Percentiles rank a stretch among this genome's conserved stretches.
Evolutionary conservation across 2,797 vertebrate species (phyloP).

Genomic region (Poeciliopsis turneri): DNA sequence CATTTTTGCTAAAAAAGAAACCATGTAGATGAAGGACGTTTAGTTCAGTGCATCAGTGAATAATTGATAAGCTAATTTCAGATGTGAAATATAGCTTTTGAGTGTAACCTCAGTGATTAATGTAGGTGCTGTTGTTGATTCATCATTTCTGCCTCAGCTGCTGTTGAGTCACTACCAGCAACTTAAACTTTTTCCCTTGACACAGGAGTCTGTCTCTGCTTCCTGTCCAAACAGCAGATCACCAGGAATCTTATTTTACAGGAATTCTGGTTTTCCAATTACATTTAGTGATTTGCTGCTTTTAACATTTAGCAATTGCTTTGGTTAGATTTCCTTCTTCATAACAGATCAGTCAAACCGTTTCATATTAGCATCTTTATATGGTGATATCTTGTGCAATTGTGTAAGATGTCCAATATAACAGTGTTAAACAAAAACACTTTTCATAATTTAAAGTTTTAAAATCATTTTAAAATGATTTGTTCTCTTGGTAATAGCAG

Average conservation of each 20-base stretch:
- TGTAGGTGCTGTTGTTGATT: slow-evolving; percentile 61
- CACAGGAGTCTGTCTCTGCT: background rate
- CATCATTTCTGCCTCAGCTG: slow-evolving; percentile 55
- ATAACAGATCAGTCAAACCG: background rate
- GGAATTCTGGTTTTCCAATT: too few relatives aligned
- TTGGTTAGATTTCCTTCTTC: background rate
- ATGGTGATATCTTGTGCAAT: background rate
- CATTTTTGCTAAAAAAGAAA: slow-evolving; percentile 53
- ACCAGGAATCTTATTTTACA: background rate
- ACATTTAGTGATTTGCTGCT: background rate
- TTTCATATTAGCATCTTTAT: background rate
- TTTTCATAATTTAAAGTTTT: background rate
- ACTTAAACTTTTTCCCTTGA: slow-evolving; percentile 15
- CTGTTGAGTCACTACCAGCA: slow-evolving; percentile 35
- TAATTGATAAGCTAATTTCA: slow-evolving; percentile 85
- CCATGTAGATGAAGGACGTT: slow-evolving; percentile 72
- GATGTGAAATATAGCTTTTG: slow-evolving; percentile 76
- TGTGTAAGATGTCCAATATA: background rate
- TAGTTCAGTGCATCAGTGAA: slow-evolving; percentile 78
- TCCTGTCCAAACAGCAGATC: slow-evolving; percentile 1
- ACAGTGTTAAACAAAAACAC: background rate
- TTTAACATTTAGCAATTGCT: background rate
- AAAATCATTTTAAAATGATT: background rate
- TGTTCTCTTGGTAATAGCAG: background rate
- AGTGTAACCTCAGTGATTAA: slow-evolving; percentile 79